phyloP scores from a whole-genome alignment of 2,888 invertebrate genomes.

The Formica aserva region DNA sequence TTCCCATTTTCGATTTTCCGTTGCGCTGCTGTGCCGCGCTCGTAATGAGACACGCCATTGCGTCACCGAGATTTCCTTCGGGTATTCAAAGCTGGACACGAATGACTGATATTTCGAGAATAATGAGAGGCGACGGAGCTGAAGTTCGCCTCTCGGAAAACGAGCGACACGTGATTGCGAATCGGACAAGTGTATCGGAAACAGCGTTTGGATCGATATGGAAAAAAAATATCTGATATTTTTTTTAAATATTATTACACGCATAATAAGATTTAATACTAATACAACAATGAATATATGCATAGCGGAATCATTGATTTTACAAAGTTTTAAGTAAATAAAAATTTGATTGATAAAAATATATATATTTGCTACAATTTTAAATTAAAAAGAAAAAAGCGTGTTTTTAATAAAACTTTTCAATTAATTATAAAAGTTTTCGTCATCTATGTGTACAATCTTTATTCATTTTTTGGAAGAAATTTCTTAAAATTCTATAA shows the following conservation, averaged over 20 bases:
- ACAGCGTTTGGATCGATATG: background rate
- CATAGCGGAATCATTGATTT: background rate
- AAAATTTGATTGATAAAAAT: background rate
- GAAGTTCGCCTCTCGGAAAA: background rate
- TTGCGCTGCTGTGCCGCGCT: conserved; percentile 22
- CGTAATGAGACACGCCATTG: conserved; percentile 48
- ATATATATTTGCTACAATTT: background rate
- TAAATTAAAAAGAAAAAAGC: background rate
- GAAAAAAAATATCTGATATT: background rate
- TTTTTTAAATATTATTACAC: background rate
- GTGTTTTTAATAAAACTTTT: background rate
- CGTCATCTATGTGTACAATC: background rate
- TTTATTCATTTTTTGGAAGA: background rate
- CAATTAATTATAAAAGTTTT: background rate
- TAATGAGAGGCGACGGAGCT: conserved; percentile 21
- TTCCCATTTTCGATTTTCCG: conserved; percentile 56
- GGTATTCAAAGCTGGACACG: conserved; percentile 29
- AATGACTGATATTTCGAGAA: conserved; percentile 23
- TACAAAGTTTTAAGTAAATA: background rate
- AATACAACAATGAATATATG: background rate
- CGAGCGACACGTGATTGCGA: background rate
- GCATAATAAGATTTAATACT: background rate
- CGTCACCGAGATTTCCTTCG: conserved; percentile 11
- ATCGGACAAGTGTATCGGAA: background rate
- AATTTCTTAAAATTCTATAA: background rate